Conservation (phyloP, 1,140 invertebrate species). For the Helicoverpa armigera region DNA sequence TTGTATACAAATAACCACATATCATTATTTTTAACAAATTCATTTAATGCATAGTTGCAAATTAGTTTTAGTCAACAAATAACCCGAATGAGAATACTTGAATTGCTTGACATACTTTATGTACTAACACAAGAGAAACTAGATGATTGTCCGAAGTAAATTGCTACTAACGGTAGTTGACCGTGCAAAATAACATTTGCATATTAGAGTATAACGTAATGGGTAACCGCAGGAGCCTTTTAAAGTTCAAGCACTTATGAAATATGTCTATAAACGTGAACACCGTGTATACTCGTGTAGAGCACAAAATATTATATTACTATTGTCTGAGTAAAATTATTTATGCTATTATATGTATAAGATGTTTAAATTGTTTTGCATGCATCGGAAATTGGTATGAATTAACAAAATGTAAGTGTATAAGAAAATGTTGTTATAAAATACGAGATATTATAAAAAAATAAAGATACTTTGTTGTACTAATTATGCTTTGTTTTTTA, state of each 20-base stretch:
- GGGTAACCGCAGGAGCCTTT: slow-evolving; percentile 53
- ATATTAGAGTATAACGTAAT: slow-evolving; percentile 25
- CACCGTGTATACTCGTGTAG: slow-evolving; percentile 39
- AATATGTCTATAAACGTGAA: slow-evolving; percentile 52
- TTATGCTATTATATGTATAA: slow-evolving; percentile 61
- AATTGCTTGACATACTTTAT: slow-evolving; percentile 23
- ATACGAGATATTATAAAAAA: slow-evolving; percentile 67
- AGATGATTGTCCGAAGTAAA: slow-evolving; percentile 8
- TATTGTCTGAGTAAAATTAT: slow-evolving; percentile 47
- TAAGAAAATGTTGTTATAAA: slow-evolving; percentile 71
- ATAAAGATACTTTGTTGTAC: slow-evolving; percentile 73
- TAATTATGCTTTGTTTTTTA: slow-evolving; percentile 55
- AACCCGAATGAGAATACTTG: slow-evolving; percentile 31
- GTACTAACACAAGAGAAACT: slow-evolving; percentile 38
- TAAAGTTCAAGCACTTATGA: slow-evolving; percentile 58
- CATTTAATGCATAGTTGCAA: slow-evolving; percentile 63
- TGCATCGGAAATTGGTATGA: slow-evolving; percentile 59
- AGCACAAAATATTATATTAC: slow-evolving; percentile 48
- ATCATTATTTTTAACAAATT: slow-evolving; percentile 81
- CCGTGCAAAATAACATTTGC: slow-evolving; percentile 14
- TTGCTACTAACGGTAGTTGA: slow-evolving; percentile 29
- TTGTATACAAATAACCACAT: slow-evolving; percentile 80
- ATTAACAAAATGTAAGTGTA: slow-evolving; percentile 66
- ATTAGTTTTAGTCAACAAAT: slow-evolving; percentile 46
- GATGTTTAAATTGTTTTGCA: slow-evolving; percentile 64